Percentiles rank a stretch among this genome's conserved stretches.
phyloP scores from a whole-genome alignment of 2,113 vertebrate genomes.

The Pollimyrus isidori region DNA sequence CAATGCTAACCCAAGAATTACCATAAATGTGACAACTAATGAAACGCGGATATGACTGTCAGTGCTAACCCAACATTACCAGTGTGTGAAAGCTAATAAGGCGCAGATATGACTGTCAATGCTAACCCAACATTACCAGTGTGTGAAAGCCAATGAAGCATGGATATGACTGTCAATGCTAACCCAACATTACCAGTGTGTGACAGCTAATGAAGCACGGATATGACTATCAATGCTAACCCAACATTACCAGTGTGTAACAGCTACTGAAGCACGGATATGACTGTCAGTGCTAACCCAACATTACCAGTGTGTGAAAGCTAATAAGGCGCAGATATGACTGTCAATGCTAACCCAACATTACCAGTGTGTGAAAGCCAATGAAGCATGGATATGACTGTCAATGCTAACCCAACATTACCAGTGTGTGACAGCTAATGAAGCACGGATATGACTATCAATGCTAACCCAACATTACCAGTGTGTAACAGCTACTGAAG shows the following conservation, averaged over 20 bases:
- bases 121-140: not conserved
- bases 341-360: not conserved
- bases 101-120: not conserved
- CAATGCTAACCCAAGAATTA: not conserved
- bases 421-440: not conserved
- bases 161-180: not conserved
- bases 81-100: not conserved
- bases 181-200: not conserved
- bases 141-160: not conserved
- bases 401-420: not conserved
- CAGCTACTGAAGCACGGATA: not conserved
- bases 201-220: not conserved
- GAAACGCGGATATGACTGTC: not conserved
- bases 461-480: not conserved
- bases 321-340: not conserved
- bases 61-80: not conserved
- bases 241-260: not conserved
- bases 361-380: not conserved
- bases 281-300: not conserved
- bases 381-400: not conserved
- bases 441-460: no score
- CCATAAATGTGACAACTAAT: not conserved
- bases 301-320: no score
- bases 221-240: not conserved
- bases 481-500: not conserved